Base-by-base conservation (phyloP, 2,113 vertebrate species). In the Myiozetetes cayanensis region DNA sequence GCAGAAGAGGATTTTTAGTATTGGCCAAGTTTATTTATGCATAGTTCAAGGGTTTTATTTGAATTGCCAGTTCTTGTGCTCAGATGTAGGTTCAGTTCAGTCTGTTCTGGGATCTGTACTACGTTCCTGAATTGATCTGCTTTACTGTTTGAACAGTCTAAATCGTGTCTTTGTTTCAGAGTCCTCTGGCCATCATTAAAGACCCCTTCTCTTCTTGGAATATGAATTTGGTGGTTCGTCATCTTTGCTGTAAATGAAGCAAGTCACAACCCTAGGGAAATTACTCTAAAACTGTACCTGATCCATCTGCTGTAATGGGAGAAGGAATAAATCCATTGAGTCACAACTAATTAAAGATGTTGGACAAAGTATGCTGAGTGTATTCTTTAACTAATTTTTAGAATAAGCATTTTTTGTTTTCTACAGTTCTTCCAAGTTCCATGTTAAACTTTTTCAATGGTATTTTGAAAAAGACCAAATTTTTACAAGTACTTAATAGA, bases 161-260 rank as follows among this genome's bases (percentile, higher is more conserved):
- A 96, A 93, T 56, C 0, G 0, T 95, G 35, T 96, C 74, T 96
- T 90, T 94, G 41, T 97, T 97, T 94, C 97, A 97, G 97, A 97
- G 85, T 44, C 91, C 24, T 93, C 91, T 93, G 85, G 75, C 52
- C 97, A 97, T 94, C 96, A 97, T 61, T 97, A 94, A 93, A 91
- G 89, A 78, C 72, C 62, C 85, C 65, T 66, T 76, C 43, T 90
- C 84, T 82, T 80, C 92, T 72, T 67, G 89, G 86, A 88, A 16
- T 86, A 88, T 94, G 89, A 46, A 71, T 82, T 46, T 76, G 78
- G 75, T 88, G 78, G 59, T 88, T 81, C 2, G 2, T 83, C 91
- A 79, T 65, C 81, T 80, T 66, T 85, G 20, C 61, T 93, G 49
- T 92, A 95, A 80, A 93, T 85, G 75, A 97, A 93, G 78, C 66